These are phyloP conservation scores for Pachypsylla venusta DNA, from an alignment of 1,140 invertebrate genomes.

Conservation along the genomic window DNA sequence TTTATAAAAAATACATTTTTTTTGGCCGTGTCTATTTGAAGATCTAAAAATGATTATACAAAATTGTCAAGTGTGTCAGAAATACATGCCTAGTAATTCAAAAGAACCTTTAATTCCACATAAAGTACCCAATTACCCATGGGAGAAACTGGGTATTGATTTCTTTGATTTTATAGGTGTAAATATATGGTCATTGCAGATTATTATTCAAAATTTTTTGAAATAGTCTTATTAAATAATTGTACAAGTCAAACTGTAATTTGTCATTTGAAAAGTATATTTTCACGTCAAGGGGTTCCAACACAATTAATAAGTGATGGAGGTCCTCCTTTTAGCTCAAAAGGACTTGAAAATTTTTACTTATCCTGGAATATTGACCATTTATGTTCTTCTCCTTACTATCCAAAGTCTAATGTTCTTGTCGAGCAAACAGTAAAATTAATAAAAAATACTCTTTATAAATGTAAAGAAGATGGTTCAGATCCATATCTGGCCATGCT, in stretches of 20 bases:
- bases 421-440: constrained; percentile 16
- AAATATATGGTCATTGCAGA: constrained; percentile 17
- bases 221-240: constrained; percentile 6
- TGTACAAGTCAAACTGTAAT: constrained; percentile 6
- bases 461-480: constrained; percentile 4
- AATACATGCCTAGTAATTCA: constrained; percentile 9
- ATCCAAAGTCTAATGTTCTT: constrained; percentile 18
- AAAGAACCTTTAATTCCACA: constrained; percentile 14
- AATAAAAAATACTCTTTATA: constrained; percentile 16
- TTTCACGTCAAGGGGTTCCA: constrained; percentile 27
- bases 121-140: constrained; percentile 7
- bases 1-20: constrained; percentile 8
- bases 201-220: constrained; percentile 19
- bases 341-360: constrained; percentile 16
- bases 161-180: neutral
- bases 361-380: constrained; percentile 11
- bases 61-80: constrained; percentile 14
- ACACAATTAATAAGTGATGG: constrained; percentile 26
- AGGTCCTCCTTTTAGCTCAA: constrained; percentile 18
- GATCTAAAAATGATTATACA: neutral
- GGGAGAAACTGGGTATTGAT: neutral
- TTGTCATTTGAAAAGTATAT: constrained; percentile 22
- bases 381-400: constrained; percentile 13
- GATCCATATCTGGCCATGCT: constrained; percentile 14
- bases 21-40: constrained; percentile 10